phyloP scores from a whole-genome alignment of 2,888 invertebrate genomes.

The Oscheius sp. region DNA sequence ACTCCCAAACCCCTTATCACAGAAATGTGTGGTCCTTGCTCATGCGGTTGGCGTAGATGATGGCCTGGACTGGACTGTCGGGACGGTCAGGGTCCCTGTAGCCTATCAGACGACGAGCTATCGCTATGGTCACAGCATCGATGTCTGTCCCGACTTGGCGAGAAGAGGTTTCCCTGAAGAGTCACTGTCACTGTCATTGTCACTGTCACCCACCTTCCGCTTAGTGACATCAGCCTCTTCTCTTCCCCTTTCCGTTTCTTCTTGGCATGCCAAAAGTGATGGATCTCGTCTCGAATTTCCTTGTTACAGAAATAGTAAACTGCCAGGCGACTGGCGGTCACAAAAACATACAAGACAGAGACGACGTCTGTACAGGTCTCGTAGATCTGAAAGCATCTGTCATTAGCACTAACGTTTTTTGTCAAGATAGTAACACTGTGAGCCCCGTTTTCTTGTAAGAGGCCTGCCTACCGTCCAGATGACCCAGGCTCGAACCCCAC shows the following conservation, averaged over 20 bases:
- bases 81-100: conserved; percentile 28
- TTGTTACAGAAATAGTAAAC: conserved; percentile 68
- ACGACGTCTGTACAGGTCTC: conserved; percentile 68
- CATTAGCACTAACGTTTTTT: neutral
- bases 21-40: conserved; percentile 23
- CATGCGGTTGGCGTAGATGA: conserved; percentile 39
- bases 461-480: neutral
- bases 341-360: conserved; percentile 69
- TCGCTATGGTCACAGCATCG: conserved; percentile 68
- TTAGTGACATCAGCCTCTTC: conserved; percentile 16
- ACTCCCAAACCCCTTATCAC: conserved; percentile 4
- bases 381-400: conserved; percentile 59
- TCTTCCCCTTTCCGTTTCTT: neutral
- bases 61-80: conserved; percentile 40
- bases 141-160: conserved; percentile 66
- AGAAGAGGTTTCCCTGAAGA: conserved; percentile 43
- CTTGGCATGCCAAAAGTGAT: conserved; percentile 35
- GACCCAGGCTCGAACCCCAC: neutral
- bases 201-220: neutral
- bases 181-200: too few species aligned
- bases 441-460: neutral
- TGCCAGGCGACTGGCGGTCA: conserved; percentile 67
- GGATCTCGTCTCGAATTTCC: conserved; percentile 53
- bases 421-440: neutral
- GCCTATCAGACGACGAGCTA: conserved; percentile 56